Base-by-base conservation (phyloP, 1,140 invertebrate genomes). In the Solen grandis region DNA sequence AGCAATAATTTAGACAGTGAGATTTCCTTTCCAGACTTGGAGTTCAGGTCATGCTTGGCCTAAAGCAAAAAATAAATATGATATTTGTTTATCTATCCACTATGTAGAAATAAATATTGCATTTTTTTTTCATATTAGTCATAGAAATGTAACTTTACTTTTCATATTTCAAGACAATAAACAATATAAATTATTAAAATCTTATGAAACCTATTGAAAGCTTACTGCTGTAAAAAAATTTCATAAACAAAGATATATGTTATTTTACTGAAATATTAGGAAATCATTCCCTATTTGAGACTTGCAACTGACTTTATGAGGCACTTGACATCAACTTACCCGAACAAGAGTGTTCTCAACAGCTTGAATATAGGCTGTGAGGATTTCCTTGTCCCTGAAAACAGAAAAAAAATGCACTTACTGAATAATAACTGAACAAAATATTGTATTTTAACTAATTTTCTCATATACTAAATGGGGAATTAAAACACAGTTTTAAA, bases 341-440 rank as follows among this genome's bases (percentile, higher is more conserved):
- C 84, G 81, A 33, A 86, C 81, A 35, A 90, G 72, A 29, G 87
- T 87, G 66, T 54, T 69, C 59, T 89, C 88, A 25, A 90, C 86
- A 46, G 86, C 75, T 59, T 84, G 87, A 0, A 90, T 85, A 78
- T 90, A 90, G n/a, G 75, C 70, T 14, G 86, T 79, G 41, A 90
- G 70, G 25, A 88, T 86, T 22, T 90, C 89, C 65, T 89, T 90
- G 73, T 90, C 89, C 55, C 87, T 90, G 74, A 2, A 80, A 84
- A 80, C 57, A 65, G 81, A 73, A 76, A 16, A 54, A 38, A n/a
- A n/a, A n/a, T n/a, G n/a, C n/a, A n/a, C n/a, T n/a, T n/a, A n/a
- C n/a, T n/a, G n/a, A n/a, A n/a, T n/a, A n/a, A n/a, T n/a, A n/a
- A n/a, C n/a, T n/a, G n/a, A n/a, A n/a, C n/a, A n/a, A n/a, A n/a